These are phyloP conservation scores for Theocolax elegans DNA, from an alignment of 1,140 invertebrate species.

Conservation along the genomic window DNA sequence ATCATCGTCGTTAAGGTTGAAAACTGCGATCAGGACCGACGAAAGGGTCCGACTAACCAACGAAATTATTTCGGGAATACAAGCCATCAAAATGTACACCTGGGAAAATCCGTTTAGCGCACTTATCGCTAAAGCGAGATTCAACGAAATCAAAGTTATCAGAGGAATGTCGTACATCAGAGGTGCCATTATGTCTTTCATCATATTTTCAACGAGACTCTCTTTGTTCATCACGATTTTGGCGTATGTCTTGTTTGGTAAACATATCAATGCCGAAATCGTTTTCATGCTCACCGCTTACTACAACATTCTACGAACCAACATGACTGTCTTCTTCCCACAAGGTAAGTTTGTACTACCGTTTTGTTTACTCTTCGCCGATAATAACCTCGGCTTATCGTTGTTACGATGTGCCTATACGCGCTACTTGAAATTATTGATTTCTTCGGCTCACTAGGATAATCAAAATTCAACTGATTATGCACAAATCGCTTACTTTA, in stretches of 20 bases:
- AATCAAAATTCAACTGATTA: too few relatives aligned
- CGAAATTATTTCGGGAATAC: slow-evolving; percentile 84
- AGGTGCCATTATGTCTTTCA: slow-evolving; percentile 76
- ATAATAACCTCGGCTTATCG: too few relatives aligned
- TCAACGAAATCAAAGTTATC: slow-evolving; percentile 76
- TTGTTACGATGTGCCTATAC: too few relatives aligned
- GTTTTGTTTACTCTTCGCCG: too few relatives aligned
- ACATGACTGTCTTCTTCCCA: slow-evolving; percentile 80
- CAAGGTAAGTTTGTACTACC: too few relatives aligned
- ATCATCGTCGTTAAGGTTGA: slow-evolving; percentile 68
- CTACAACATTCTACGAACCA: slow-evolving; percentile 78
- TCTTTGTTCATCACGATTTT: slow-evolving; percentile 83
- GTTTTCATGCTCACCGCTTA: slow-evolving; percentile 81
- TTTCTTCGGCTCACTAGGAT: too few relatives aligned
- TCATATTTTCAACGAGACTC: slow-evolving; percentile 79
- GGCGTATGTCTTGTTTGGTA: slow-evolving; percentile 76
- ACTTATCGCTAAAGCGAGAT: slow-evolving; percentile 70
- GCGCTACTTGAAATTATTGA: too few relatives aligned
- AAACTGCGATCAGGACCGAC: slow-evolving; percentile 79
- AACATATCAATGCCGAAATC: slow-evolving; percentile 77
- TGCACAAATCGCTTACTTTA: too few relatives aligned
- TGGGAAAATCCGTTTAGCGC: slow-evolving; percentile 87
- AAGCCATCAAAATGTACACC: slow-evolving; percentile 90
- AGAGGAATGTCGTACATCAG: slow-evolving; percentile 75
- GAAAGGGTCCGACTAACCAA: slow-evolving; percentile 86